These are phyloP conservation scores for Ceratotherium simum DNA, from an alignment of 2,113 vertebrate species.

Conservation along the genomic window DNA sequence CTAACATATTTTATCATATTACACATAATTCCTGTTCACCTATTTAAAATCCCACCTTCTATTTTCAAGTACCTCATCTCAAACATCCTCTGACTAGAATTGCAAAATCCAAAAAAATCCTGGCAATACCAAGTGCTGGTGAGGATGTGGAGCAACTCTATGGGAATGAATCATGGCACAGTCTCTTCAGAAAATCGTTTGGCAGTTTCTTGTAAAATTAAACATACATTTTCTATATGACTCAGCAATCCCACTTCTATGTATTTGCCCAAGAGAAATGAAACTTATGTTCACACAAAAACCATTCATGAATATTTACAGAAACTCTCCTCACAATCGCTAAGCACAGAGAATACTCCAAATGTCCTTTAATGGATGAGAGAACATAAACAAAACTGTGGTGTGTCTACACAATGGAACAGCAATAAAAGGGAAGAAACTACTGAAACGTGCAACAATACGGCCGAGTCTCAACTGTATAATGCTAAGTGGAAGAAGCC, in stretches of 20 bases:
- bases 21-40: neutral
- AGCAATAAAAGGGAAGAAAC: neutral
- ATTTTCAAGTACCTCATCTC: neutral
- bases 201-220: neutral
- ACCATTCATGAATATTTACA: neutral
- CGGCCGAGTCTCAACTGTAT: accelerated
- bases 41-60: neutral
- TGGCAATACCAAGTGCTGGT: neutral
- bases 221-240: neutral
- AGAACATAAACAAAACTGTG: neutral
- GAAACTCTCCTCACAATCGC: neutral
- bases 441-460: neutral
- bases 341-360: neutral
- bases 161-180: neutral
- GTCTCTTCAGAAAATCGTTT: neutral
- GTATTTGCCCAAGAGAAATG: neutral
- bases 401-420: accelerated
- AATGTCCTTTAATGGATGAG: neutral
- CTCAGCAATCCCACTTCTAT: neutral
- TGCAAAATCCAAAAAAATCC: neutral
- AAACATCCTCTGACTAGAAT: neutral
- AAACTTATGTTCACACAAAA: neutral
- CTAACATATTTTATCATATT: neutral
- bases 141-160: neutral
- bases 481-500: neutral